Conservation (phyloP, 2,888 invertebrate genomes). For the Geotrupes spiniger region DNA sequence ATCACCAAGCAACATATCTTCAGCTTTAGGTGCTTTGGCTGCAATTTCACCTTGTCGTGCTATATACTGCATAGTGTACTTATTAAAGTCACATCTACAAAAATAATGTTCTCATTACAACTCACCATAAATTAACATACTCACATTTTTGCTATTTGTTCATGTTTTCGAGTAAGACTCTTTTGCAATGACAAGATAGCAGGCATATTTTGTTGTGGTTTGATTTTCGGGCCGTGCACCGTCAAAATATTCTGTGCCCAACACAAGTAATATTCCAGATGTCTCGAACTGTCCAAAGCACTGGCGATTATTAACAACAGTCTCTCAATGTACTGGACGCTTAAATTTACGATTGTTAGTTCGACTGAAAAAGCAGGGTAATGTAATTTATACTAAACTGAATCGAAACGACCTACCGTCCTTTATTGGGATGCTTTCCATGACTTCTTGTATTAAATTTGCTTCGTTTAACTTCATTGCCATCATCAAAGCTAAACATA, state of each 20-base stretch:
- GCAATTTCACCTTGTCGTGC: slow-evolving; percentile 49
- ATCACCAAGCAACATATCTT: slow-evolving; percentile 39
- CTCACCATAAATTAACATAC: slow-evolving; percentile 34
- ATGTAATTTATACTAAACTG: slow-evolving; percentile 11
- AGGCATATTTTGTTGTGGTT: slow-evolving; percentile 60
- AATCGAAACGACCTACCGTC: slow-evolving; percentile 60
- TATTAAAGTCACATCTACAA: slow-evolving; percentile 85
- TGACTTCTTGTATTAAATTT: slow-evolving; percentile 68
- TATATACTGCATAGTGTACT: slow-evolving; percentile 75
- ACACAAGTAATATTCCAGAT: slow-evolving; percentile 83
- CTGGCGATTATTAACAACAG: slow-evolving; percentile 69
- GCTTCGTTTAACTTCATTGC: slow-evolving; percentile 83
- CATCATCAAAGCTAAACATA: slow-evolving; percentile 71
- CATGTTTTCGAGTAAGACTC: slow-evolving; percentile 72
- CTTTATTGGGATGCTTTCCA: slow-evolving; percentile 75
- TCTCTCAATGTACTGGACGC: slow-evolving; percentile 72
- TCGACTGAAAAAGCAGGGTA: slow-evolving; percentile 62
- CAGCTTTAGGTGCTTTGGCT: slow-evolving; percentile 41
- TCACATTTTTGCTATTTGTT: slow-evolving; percentile 82
- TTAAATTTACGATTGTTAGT: slow-evolving; percentile 66
- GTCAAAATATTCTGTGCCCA: slow-evolving; percentile 75
- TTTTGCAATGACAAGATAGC: slow-evolving; percentile 74
- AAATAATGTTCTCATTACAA: neutral
- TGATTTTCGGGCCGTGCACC: slow-evolving; percentile 58
- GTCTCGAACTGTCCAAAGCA: slow-evolving; percentile 73